Percentiles rank a stretch among this genome's conserved stretches.
Evolutionary conservation across 2,113 vertebrate species (phyloP).

Genomic region (Oncorhynchus tshawytscha): DNA sequence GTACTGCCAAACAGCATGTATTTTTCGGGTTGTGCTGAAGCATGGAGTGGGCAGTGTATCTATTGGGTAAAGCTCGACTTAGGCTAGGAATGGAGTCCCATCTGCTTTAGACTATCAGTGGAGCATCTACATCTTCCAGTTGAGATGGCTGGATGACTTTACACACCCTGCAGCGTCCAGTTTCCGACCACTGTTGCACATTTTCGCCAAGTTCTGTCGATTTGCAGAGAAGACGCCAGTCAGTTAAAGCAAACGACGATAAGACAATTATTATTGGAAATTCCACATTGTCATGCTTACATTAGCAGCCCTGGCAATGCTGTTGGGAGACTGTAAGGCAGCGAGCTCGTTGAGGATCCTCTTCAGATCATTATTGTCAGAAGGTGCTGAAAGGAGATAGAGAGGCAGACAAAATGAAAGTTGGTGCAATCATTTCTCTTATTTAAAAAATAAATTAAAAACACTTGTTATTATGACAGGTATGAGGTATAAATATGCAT

Average conservation of each 20-base stretch:
- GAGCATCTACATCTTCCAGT: slow-evolving; percentile 25
- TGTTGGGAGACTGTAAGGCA: slow-evolving; percentile 91
- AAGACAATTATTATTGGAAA: not conserved
- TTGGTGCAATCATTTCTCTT: not conserved
- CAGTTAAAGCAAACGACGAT: not conserved
- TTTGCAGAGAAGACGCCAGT: not conserved
- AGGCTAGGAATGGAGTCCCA: not conserved
- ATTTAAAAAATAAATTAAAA: not conserved
- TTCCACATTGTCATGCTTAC: slow-evolving; percentile 68
- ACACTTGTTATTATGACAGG: not conserved
- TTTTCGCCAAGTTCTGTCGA: slow-evolving; percentile 74
- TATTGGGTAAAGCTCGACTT: too few species aligned
- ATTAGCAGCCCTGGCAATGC: slow-evolving; percentile 88
- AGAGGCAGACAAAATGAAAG: not conserved
- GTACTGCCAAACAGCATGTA: too few species aligned
- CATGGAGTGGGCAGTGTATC: too few species aligned
- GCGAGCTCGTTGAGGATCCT: slow-evolving; percentile 88
- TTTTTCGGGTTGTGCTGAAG: too few species aligned
- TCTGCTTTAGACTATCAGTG: not conserved
- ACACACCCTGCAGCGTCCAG: slow-evolving; percentile 77
- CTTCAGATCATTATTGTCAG: slow-evolving; percentile 79
- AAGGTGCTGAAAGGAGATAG: not conserved
- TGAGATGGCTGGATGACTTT: slow-evolving; percentile 56
- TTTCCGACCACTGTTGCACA: slow-evolving; percentile 72
- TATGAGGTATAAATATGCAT: not conserved